These are phyloP conservation scores for Diadema setosum DNA, from an alignment of 35 echinoderm and acorn worm species.

Conservation along the genomic window DNA sequence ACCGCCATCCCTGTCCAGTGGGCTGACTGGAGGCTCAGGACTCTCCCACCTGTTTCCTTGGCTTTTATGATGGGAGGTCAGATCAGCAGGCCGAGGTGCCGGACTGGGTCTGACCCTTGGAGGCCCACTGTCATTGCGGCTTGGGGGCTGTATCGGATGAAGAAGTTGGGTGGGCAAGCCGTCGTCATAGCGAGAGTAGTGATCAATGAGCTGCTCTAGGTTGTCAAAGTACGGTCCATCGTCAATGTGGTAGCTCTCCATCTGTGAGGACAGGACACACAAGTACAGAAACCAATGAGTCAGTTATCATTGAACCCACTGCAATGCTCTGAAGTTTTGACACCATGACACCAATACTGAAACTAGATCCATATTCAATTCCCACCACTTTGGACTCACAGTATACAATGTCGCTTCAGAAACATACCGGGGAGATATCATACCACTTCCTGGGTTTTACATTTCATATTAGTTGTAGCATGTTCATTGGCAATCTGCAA, in stretches of 20 bases:
- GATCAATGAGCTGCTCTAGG: conserved; percentile 56
- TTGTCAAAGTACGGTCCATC: conserved; percentile 68
- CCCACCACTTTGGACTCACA: no score
- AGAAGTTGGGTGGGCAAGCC: conserved; percentile 44
- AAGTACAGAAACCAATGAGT: no score
- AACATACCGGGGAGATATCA: no score
- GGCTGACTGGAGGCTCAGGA: not conserved
- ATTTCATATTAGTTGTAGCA: no score
- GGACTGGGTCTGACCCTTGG: not conserved
- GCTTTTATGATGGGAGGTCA: not conserved
- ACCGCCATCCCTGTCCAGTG: not conserved
- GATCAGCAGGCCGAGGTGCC: conserved; percentile 41
- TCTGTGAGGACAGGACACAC: not conserved
- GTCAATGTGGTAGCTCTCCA: conserved; percentile 50
- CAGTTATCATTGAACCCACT: no score
- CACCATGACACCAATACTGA: no score
- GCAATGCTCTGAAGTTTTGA: no score
- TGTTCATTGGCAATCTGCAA: no score
- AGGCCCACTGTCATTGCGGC: not conserved
- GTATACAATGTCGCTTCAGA: no score
- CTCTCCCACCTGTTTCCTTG: not conserved
- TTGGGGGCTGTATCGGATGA: not conserved
- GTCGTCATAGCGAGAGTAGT: conserved; percentile 66
- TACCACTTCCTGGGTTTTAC: no score
- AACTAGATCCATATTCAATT: no score